Percentiles rank a stretch among this genome's conserved stretches.
Evolutionary conservation across 2,113 vertebrate genomes (phyloP).

Genomic region (Laticauda laticaudata): DNA sequence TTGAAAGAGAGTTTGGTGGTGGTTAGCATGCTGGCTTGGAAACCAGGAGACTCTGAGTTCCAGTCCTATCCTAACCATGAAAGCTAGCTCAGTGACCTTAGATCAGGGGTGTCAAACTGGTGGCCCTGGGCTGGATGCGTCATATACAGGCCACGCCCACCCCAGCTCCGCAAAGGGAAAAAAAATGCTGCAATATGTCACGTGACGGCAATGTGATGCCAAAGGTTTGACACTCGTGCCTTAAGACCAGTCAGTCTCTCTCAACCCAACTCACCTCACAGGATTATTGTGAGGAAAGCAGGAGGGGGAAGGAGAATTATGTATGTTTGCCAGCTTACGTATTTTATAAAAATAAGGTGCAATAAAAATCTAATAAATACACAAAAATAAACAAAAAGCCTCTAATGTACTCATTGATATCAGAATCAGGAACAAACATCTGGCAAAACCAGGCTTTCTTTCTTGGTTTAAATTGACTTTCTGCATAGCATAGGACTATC

Average conservation of each 20-base stretch:
- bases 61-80: neutral
- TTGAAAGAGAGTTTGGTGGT: too few relatives aligned
- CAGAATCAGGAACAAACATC: neutral
- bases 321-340: neutral
- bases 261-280: neutral
- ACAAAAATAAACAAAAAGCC: neutral
- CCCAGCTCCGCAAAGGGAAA: too few relatives aligned
- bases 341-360: neutral
- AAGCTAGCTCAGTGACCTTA: too few relatives aligned
- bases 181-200: too few relatives aligned
- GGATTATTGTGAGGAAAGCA: neutral
- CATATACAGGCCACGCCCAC: too few relatives aligned
- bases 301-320: neutral
- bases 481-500: neutral
- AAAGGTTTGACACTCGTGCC: too few relatives aligned
- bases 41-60: neutral
- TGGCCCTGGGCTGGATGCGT: too few relatives aligned
- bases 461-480: neutral
- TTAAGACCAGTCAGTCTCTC: neutral
- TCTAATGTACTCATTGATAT: neutral
- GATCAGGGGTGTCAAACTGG: too few relatives aligned
- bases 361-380: neutral
- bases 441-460: neutral
- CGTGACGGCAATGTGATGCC: too few relatives aligned
- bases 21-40: neutral